Percentiles rank a stretch among this genome's conserved stretches.
phyloP scores from a whole-genome alignment of 1,140 invertebrate genomes.

The Pomacea maculata region DNA sequence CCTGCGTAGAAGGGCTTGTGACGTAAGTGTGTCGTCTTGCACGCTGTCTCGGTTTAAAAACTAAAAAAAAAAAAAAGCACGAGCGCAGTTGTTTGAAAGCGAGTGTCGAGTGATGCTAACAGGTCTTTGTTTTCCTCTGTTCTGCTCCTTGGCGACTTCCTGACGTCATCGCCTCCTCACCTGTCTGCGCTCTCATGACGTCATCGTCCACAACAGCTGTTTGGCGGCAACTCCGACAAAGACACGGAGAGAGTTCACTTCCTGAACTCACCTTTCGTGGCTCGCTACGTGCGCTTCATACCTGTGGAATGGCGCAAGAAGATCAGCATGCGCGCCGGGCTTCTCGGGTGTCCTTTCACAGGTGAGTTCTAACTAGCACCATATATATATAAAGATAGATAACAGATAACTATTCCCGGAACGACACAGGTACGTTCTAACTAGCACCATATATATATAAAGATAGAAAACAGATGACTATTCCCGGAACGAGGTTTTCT shows the following conservation, averaged over 20 bases:
- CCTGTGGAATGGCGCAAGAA: conserved; percentile 68
- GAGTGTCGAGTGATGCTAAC: not conserved
- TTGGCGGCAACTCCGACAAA: conserved; percentile 71
- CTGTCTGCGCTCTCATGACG: not conserved
- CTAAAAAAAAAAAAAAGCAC: not conserved
- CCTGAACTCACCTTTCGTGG: conserved; percentile 70
- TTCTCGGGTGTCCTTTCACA: conserved; percentile 70
- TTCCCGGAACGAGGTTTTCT: no score
- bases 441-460: no score
- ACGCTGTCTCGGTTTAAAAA: not conserved
- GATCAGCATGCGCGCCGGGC: conserved; percentile 68
- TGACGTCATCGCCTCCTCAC: not conserved
- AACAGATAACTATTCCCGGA: no score
- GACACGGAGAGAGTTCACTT: conserved; percentile 69
- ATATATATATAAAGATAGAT: not conserved
- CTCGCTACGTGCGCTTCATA: conserved; percentile 69
- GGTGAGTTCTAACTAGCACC: conserved; percentile 44
- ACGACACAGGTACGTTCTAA: conserved; percentile 53
- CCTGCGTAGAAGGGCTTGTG: conserved; percentile 20
- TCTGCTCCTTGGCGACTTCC: not conserved
- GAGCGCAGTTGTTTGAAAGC: not conserved
- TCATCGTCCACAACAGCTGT: conserved; percentile 60
- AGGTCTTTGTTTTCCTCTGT: not conserved
- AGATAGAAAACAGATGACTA: not conserved
- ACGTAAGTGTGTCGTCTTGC: conserved; percentile 12